Percentiles rank a stretch among this genome's conserved stretches.
These are phyloP conservation scores for Camelus dromedarius DNA, from an alignment of 2,113 vertebrate species.

Conservation along the genomic window DNA sequence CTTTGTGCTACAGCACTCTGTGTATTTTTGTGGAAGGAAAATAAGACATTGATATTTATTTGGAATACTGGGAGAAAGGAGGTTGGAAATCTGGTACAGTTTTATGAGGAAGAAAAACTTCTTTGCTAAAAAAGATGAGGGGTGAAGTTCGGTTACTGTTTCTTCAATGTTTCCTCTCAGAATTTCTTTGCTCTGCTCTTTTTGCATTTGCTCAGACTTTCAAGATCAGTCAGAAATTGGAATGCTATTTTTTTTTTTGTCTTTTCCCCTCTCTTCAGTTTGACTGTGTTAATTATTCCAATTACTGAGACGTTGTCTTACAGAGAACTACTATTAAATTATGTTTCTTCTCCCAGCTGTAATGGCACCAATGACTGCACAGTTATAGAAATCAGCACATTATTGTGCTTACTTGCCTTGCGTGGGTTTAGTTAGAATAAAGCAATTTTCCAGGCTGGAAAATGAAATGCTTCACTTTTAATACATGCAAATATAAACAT, in stretches of 20 bases:
- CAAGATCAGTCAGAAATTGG: neutral
- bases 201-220: neutral
- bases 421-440: conserved; percentile 45
- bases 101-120: neutral
- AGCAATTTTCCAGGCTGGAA: conserved; percentile 5
- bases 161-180: neutral
- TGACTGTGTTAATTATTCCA: conserved; percentile 53
- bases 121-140: neutral
- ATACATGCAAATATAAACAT: conserved; percentile 29
- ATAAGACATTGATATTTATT: neutral
- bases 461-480: conserved; percentile 55
- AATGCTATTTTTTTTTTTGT: neutral
- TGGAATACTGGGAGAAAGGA: neutral
- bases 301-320: neutral
- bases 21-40: neutral
- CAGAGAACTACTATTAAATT: neutral
- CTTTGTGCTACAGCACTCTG: accelerated
- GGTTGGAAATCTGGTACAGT: neutral
- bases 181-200: neutral
- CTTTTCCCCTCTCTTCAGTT: neutral
- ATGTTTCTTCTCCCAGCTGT: conserved; percentile 9
- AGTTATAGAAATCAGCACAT: neutral
- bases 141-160: neutral
- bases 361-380: neutral
- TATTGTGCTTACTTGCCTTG: neutral